Conservation (phyloP, 2,797 vertebrate species). For the Percopsis omiscomaycus region DNA sequence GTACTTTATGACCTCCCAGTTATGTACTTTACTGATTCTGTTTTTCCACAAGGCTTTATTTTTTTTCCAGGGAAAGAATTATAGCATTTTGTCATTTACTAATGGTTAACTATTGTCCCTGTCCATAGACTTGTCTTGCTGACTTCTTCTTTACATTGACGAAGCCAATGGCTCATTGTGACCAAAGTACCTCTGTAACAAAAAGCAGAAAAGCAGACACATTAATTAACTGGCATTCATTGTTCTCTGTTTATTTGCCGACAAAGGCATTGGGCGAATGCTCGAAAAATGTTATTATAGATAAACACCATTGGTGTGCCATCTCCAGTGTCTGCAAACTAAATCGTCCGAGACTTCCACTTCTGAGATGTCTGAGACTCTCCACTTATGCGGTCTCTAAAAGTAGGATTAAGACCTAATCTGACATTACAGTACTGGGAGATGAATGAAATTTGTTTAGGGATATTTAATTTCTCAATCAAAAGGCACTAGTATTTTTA, state of each 20-base stretch:
- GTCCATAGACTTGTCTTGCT: not conserved
- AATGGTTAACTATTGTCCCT: too few species aligned
- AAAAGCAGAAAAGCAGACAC: slow-evolving; percentile 22
- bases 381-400: slow-evolving; percentile 12
- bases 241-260: slow-evolving; percentile 57
- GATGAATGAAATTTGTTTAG: slow-evolving; percentile 5
- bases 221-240: slow-evolving; percentile 24
- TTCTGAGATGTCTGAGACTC: slow-evolving; percentile 19
- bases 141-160: not conserved
- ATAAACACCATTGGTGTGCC: slow-evolving; percentile 34
- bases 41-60: too few species aligned
- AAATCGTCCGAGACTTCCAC: slow-evolving; percentile 5
- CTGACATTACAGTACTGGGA: not conserved
- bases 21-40: too few species aligned
- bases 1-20: too few species aligned
- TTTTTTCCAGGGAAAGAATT: too few species aligned
- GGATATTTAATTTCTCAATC: slow-evolving; percentile 11
- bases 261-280: slow-evolving; percentile 40
- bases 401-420: slow-evolving; percentile 11
- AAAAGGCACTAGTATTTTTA: not conserved
- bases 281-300: slow-evolving; percentile 52
- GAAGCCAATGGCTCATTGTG: not conserved
- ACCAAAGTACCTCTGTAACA: slow-evolving; percentile 9
- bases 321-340: slow-evolving; percentile 17
- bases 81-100: not conserved